Evolutionary conservation across 2,888 invertebrate species (phyloP).

Genomic region (Euphydryas editha): DNA sequence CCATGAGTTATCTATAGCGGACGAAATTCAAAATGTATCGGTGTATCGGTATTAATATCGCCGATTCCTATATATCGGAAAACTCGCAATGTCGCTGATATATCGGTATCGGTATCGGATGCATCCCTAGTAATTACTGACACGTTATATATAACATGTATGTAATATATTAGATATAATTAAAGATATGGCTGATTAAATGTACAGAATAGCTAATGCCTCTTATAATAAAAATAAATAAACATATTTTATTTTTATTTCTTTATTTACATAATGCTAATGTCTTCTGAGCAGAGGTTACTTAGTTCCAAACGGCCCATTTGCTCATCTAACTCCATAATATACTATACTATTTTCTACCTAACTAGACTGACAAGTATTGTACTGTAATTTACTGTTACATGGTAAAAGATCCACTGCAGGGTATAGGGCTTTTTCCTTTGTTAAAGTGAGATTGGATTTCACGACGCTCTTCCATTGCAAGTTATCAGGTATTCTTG

Average conservation of each 20-base stretch:
- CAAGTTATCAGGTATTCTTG: not conserved
- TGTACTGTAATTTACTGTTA: too few species aligned
- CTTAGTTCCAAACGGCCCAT: not conserved
- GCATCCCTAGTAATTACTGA: not conserved
- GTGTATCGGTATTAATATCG: too few species aligned
- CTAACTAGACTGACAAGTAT: too few species aligned
- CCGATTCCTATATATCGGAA: too few species aligned
- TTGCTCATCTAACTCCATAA: not conserved
- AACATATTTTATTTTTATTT: too few species aligned
- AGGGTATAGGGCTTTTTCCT: not conserved
- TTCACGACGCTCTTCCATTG: not conserved
- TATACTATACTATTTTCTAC: not conserved
- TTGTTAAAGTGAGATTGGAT: not conserved
- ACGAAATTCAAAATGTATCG: too few species aligned
- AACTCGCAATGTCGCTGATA: too few species aligned
- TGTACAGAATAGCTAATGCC: not conserved
- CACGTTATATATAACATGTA: not conserved
- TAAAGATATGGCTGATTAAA: not conserved
- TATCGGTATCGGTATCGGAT: too few species aligned
- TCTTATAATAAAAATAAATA: too few species aligned
- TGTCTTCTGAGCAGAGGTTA: not conserved
- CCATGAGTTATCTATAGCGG: too few species aligned
- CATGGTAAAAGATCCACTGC: too few species aligned
- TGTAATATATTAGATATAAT: not conserved
- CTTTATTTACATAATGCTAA: too few species aligned